Evolutionary conservation across 2,797 vertebrate genomes (phyloP), one percentile per base, ranked within the genome.

Genomic region (Cryptoprocta ferox): DNA sequence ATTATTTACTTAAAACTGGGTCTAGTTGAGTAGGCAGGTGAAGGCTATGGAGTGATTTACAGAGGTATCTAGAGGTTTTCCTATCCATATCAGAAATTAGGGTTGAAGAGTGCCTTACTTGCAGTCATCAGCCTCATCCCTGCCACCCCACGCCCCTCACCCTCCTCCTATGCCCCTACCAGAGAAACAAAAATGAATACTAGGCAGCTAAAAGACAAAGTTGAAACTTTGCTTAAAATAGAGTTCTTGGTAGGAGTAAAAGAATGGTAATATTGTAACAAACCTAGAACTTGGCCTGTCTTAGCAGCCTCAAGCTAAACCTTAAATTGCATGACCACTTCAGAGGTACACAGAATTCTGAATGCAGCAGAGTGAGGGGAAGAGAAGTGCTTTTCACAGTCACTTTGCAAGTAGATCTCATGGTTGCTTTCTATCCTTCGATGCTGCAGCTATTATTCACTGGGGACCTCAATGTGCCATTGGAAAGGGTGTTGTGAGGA

Each of bases 371-470:
- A 66, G 30, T n/a, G 35, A 83, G 42, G 86, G 71, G 48, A 81
- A 78, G 92, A 84, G 42, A 75, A 80, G 30, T 50, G 24, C 53
- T 94, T 85, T 93, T 80, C 63, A 79, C n/a, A 85, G 71, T 88
- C 32, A 48, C 37, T 88, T 91, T 10, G 56, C 39, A 81, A 39
- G 15, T 45, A 71, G 79, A 63, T 84, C 73, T 91, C 53, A 21
- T 42, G 79, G 63, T 26, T 87, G 63, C 73, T 70, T 94, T 89
- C 53, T 89, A 48, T 75, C 71, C 71, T 81, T 94, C 84, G 71
- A 83, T 79, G 48, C 63, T 75, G 39, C 32, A 76, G 84, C 48
- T 35, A 48, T 45, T 71, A 63, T 28, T 92, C 30, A 68, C 4
- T 53, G 76, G 83, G 50, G n/a, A 81, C 39, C 32, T 92, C 87